Conservation (phyloP, 1,140 invertebrate species). For the Geopemphigus sp. region DNA sequence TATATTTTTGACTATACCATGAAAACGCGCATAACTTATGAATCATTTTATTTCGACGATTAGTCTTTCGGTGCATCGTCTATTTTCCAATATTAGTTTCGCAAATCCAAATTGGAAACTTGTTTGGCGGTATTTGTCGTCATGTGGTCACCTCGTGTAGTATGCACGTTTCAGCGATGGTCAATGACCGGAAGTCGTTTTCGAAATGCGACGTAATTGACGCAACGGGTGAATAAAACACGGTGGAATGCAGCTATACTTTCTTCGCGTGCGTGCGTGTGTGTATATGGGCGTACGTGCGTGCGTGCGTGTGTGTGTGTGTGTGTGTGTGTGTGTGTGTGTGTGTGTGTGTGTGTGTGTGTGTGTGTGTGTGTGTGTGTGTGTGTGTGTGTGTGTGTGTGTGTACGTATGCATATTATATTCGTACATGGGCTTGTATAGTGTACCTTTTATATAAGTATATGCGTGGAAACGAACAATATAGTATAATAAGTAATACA, state of each 20-base stretch:
- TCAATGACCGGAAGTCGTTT: slow-evolving; percentile 47
- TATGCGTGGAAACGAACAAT: neutral
- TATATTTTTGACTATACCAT: no score
- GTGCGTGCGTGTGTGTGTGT: neutral
- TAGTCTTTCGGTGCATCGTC: no score
- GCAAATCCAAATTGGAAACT: neutral
- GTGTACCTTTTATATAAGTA: no score
- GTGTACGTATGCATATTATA: neutral
- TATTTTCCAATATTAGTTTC: neutral
- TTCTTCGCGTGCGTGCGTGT: neutral
- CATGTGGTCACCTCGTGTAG: neutral
- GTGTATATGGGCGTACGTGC: neutral
- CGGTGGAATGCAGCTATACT: slow-evolving; percentile 14
- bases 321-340: no score
- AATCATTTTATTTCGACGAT: no score
- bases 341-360: no score
- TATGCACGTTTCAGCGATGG: slow-evolving; percentile 9
- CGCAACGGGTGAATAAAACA: slow-evolving; percentile 21
- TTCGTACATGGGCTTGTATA: no score
- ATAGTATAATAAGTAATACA: neutral
- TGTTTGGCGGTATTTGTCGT: neutral
- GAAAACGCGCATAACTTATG: no score
- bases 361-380: no score
- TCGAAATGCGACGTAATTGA: slow-evolving; percentile 40
- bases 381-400: no score